Base-by-base conservation (phyloP, 92 coral and sea anemone species). In the Paramuricea clavata region DNA sequence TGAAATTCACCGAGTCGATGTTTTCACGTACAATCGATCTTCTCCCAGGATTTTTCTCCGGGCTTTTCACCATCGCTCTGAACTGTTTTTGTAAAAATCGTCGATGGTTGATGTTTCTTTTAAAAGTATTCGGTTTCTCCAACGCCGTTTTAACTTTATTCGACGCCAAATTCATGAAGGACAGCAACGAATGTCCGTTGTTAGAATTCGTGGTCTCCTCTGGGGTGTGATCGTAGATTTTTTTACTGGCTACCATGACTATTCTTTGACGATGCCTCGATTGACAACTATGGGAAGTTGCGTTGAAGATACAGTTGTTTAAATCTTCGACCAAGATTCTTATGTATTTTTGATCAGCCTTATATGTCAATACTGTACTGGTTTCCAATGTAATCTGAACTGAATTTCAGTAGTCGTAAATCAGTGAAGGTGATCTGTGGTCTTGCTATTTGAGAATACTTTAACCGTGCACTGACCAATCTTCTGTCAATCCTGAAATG, bases 51-150 rank as follows among this genome's bases (percentile, higher is more conserved):
- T 0, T 31, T 26, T 33, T 65, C 21, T 35, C 73, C 1, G 84
- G 84, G 23, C 34, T 57, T 42, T 60, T 79, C 35, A 79, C 84
- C 31, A 79, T 44, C 5, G 84, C 84, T 39, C 67, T 59, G 73
- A 79, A 79, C 79, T 97, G 99, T 74, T 97, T 97, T 64, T 97
- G 99, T 32, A 97, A 93, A 74, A 94, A 97, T 70, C 99, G 81
- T 10, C 99, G 93, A 76, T 97, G 99, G 85, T 97, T 97, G 72
- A 97, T 97, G 89, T 97, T 97, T 47, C 99, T 71, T 78, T 97
- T 97, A 82, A 97, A 97, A 81, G 93, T 97, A 44, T 97, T 98
- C 49, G 99, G 99, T 80, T 97, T 97, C 50, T 97, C 99, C 80
- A 97, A 80, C 44, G 99, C 99, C 10, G 95, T 91, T 76, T 97